Evolutionary conservation across 1,140 invertebrate species (phyloP).

Genomic region (Lineus longissimus): DNA sequence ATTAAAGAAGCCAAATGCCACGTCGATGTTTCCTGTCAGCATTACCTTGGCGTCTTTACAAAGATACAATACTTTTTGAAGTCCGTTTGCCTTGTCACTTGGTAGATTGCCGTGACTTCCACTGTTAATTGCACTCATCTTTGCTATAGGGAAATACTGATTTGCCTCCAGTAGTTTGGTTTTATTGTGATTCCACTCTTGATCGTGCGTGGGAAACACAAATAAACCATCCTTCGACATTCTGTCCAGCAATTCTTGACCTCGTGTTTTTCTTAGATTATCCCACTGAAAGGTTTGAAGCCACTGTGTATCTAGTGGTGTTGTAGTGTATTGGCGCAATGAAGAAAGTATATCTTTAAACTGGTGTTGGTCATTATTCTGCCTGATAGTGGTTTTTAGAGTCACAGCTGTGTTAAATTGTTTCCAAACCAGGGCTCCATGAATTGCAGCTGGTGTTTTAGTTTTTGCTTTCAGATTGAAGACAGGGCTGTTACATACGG

Average conservation of each 20-base stretch:
- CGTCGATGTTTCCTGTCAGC: background rate
- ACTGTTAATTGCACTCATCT: background rate
- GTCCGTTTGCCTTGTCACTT: background rate
- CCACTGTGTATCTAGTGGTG: background rate
- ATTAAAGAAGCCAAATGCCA: background rate
- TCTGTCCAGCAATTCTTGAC: background rate
- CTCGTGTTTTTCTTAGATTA: background rate
- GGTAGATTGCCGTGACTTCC: background rate
- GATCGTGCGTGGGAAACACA: background rate
- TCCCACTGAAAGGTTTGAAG: slow-evolving; percentile 1
- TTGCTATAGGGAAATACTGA: background rate
- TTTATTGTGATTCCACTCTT: background rate
- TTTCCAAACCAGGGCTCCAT: slow-evolving; percentile 23
- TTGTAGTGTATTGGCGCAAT: background rate
- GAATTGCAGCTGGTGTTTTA: slow-evolving; percentile 12
- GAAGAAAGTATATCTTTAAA: slow-evolving; percentile 12
- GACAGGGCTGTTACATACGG: slow-evolving; percentile 22
- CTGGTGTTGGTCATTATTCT: slow-evolving; percentile 12
- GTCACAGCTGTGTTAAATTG: slow-evolving; percentile 16
- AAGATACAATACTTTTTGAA: background rate
- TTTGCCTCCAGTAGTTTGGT: background rate
- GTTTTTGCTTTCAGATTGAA: slow-evolving; percentile 11
- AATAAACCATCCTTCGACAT: background rate
- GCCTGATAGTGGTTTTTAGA: slow-evolving; percentile 17
- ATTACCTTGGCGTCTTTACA: background rate